Percentiles rank a stretch among this genome's conserved stretches.
Evolutionary conservation across 2,888 invertebrate genomes (phyloP).

Genomic region (Zootermopsis nevadensis): DNA sequence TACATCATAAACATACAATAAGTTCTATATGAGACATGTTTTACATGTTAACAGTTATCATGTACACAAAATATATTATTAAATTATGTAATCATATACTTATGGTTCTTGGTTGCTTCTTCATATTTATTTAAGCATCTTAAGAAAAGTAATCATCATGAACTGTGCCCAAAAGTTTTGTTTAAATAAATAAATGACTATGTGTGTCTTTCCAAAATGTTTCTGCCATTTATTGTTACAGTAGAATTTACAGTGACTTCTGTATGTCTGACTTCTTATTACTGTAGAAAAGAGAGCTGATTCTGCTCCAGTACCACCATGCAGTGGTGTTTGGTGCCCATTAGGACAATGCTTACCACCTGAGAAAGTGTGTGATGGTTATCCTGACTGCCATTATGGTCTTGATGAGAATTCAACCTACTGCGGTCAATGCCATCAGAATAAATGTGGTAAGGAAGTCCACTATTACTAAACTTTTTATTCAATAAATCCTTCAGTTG

Average conservation of each 20-base stretch:
- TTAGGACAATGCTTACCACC: slow-evolving; percentile 75
- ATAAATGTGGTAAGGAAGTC: slow-evolving; percentile 10
- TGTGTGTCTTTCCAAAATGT: too few relatives aligned
- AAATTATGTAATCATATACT: too few relatives aligned
- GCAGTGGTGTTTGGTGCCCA: slow-evolving; percentile 74
- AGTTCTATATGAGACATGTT: too few relatives aligned
- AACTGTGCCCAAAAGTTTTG: background rate
- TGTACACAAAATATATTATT: too few relatives aligned
- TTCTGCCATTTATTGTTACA: too few relatives aligned
- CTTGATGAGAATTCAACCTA: slow-evolving; percentile 71
- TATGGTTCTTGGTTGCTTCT: too few relatives aligned
- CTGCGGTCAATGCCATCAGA: slow-evolving; percentile 63
- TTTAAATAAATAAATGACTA: background rate
- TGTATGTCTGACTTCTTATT: background rate
- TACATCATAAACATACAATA: too few relatives aligned
- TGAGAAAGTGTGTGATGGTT: slow-evolving; percentile 74
- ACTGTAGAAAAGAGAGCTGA: background rate
- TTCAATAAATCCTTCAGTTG: too few relatives aligned
- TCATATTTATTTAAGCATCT: too few relatives aligned
- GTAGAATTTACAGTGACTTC: background rate
- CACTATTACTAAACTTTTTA: too few relatives aligned
- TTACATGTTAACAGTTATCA: too few relatives aligned
- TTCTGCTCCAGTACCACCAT: slow-evolving; percentile 59
- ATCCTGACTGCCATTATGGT: slow-evolving; percentile 75
- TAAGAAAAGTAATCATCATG: background rate